Percentiles rank a stretch among this genome's conserved stretches.
Conservation (phyloP, 1,140 invertebrate species). For the Stratiolaelaps scimitus region DNA sequence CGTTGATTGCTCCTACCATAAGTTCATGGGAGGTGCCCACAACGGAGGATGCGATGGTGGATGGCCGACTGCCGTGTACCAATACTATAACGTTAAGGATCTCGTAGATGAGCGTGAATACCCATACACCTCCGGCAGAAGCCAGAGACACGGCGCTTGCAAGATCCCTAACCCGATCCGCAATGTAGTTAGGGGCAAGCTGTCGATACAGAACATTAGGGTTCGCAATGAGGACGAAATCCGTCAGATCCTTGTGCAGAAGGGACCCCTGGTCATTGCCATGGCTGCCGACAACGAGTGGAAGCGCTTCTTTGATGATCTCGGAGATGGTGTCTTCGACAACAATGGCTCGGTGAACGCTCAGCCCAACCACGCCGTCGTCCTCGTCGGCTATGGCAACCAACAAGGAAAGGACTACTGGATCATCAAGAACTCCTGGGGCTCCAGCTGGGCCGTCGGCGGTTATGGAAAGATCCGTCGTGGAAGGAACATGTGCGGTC, state of each 20-base stretch:
- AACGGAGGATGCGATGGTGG: neutral
- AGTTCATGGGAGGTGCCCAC: constrained; percentile 16
- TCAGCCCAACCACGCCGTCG: no score
- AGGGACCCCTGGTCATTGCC: constrained; percentile 14
- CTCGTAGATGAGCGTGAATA: constrained; percentile 12
- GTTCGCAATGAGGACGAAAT: neutral
- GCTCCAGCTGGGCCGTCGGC: constrained; percentile 30
- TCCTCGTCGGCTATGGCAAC: constrained; percentile 43
- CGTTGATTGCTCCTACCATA: constrained; percentile 31
- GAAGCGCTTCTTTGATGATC: constrained; percentile 13
- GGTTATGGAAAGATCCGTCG: constrained; percentile 32
- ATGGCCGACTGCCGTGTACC: constrained; percentile 19
- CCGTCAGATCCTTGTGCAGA: neutral
- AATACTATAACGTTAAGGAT: constrained; percentile 24
- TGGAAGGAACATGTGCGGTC: constrained; percentile 31
- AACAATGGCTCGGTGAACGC: neutral
- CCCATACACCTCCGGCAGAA: neutral
- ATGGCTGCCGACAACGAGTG: constrained; percentile 23
- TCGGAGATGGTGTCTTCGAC: constrained; percentile 22
- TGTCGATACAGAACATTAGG: constrained; percentile 30
- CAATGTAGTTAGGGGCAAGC: neutral
- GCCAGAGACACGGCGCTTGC: neutral
- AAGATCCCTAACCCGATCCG: constrained; percentile 8
- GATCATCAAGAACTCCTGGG: constrained; percentile 30
- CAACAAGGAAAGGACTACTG: constrained; percentile 37